phyloP scores from a whole-genome alignment of 2,113 vertebrate species.

The Pelecanoides urinatrix region DNA sequence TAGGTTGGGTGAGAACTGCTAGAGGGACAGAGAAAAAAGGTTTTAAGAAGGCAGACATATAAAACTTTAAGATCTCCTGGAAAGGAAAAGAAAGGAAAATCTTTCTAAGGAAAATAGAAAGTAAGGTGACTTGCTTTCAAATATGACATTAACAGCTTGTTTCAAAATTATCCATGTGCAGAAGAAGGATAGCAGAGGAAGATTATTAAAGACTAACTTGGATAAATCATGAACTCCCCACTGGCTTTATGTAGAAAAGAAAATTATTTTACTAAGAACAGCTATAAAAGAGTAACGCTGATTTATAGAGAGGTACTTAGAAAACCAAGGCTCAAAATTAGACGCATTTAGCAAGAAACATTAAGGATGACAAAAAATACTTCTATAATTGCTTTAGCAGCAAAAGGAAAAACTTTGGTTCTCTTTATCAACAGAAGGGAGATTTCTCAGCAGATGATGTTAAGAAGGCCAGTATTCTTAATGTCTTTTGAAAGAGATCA shows the following conservation, averaged over 20 bases:
- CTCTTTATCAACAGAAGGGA: background rate
- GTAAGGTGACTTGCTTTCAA: background rate
- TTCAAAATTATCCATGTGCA: background rate
- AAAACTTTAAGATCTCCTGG: background rate
- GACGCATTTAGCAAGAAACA: background rate
- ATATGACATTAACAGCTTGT: background rate
- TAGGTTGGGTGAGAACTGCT: background rate
- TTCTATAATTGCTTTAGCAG: background rate
- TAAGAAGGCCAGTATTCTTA: background rate
- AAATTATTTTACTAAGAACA: slow-evolving; percentile 8
- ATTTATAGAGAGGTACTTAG: background rate
- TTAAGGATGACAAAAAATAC: background rate
- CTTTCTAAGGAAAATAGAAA: background rate
- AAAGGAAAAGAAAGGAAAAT: too few relatives aligned
- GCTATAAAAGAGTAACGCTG: background rate
- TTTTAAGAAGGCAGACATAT: background rate
- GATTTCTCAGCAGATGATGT: background rate
- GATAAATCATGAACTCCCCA: background rate
- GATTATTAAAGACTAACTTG: slow-evolving; percentile 3
- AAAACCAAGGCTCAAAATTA: background rate
- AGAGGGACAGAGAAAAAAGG: background rate
- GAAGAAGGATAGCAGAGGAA: background rate
- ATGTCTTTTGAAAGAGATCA: background rate
- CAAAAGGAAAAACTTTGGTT: background rate
- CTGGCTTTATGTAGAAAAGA: background rate